phyloP scores from a whole-genome alignment of 92 coral and sea anemone genomes.

The Scolanthus callimorphus region DNA sequence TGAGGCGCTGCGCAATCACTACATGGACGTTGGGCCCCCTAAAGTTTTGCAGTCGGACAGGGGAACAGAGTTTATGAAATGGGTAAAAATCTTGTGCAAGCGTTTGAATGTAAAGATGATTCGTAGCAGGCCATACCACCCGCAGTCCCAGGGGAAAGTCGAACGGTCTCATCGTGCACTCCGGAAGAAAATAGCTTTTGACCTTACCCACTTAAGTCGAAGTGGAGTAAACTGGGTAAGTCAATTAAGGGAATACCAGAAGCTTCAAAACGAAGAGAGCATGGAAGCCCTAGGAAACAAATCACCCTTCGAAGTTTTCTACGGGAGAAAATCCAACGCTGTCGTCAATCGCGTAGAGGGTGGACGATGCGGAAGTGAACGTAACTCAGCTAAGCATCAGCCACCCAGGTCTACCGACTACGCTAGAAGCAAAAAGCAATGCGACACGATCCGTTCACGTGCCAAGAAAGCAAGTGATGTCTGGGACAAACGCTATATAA shows the following conservation, averaged over 20 bases:
- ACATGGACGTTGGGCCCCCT: conserved; percentile 32
- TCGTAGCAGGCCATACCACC: conserved; percentile 47
- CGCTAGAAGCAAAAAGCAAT: no score
- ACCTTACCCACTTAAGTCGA: conserved; percentile 10
- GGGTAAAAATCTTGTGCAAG: conserved; percentile 25
- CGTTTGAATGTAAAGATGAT: conserved; percentile 22
- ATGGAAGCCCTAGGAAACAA: conserved; percentile 37
- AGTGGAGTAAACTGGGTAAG: conserved; percentile 42
- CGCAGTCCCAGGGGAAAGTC: conserved; percentile 51
- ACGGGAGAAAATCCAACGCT: conserved; percentile 25
- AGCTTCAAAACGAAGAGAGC: conserved; percentile 31
- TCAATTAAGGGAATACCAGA: conserved; percentile 38
- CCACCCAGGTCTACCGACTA: no score
- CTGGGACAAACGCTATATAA: conserved; percentile 35
- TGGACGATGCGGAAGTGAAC: conserved; percentile 13
- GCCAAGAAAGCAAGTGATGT: conserved; percentile 22
- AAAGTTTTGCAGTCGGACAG: conserved; percentile 39
- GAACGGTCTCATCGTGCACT: conserved; percentile 43
- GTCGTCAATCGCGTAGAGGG: conserved; percentile 9
- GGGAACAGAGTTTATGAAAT: conserved; percentile 41
- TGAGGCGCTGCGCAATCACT: conserved; percentile 1
- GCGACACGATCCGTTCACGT: conserved; percentile 7
- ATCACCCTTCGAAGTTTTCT: conserved; percentile 42
- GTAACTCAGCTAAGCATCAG: no score
- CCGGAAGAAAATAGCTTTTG: conserved; percentile 23